phyloP scores from a whole-genome alignment of 30 jellyfish, hydroid and myxozoan genomes.

The Nemopilema nomurai region DNA sequence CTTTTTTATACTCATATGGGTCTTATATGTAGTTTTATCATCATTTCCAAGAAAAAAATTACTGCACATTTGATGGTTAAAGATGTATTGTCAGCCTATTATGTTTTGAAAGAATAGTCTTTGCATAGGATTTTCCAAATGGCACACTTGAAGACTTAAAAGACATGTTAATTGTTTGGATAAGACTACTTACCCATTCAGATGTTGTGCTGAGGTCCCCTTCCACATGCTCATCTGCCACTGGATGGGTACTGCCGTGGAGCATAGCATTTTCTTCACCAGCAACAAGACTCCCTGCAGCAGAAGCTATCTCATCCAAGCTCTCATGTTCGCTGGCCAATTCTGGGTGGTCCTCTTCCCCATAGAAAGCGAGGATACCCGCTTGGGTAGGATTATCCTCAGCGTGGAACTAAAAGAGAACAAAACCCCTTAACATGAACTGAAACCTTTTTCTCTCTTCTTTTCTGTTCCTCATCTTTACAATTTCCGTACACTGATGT shows the following conservation, averaged over 20 bases:
- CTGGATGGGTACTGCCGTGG: constrained; percentile 19
- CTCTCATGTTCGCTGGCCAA: constrained; percentile 48
- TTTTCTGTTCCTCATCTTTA: too few species aligned
- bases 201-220: constrained; percentile 63
- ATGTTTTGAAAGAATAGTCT: too few species aligned
- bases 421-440: not conserved
- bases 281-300: constrained; percentile 46
- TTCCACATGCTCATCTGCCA: constrained; percentile 41
- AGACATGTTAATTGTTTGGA: too few species aligned
- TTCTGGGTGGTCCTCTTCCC: constrained; percentile 49
- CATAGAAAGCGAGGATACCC: constrained; percentile 49
- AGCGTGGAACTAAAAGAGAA: constrained; percentile 30
- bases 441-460: not conserved
- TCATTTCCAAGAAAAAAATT: too few species aligned
- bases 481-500: too few species aligned
- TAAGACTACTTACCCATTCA: constrained; percentile 60
- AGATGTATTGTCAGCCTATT: too few species aligned
- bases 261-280: constrained; percentile 37
- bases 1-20: too few species aligned
- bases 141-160: too few species aligned
- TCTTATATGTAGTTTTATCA: too few species aligned
- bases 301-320: constrained; percentile 47
- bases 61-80: too few species aligned
- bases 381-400: constrained; percentile 41
- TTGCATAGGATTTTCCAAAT: too few species aligned